phyloP scores from a whole-genome alignment of 2,888 invertebrate genomes.

The Pheosia gnoma region DNA sequence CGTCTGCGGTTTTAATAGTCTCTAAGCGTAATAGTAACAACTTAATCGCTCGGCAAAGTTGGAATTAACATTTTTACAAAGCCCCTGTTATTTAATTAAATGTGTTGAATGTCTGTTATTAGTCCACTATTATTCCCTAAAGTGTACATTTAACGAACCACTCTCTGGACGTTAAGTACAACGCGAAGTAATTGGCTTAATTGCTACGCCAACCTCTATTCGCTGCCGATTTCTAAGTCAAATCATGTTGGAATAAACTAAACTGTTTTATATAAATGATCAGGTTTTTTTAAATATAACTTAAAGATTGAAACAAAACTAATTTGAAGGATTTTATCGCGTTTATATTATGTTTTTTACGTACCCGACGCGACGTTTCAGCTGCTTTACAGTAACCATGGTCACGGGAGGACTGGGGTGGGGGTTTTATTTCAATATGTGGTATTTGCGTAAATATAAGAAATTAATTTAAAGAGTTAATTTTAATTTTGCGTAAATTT shows the following conservation, averaged over 20 bases:
- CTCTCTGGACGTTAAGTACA: conserved; percentile 37
- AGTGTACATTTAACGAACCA: conserved; percentile 29
- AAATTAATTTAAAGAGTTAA: no score
- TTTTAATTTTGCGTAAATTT: no score
- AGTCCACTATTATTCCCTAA: conserved; percentile 28
- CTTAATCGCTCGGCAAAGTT: neutral
- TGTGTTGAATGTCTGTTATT: conserved; percentile 25
- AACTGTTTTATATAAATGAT: neutral
- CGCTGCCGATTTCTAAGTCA: conserved; percentile 25
- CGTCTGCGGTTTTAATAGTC: neutral
- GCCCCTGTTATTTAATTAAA: conserved; percentile 25
- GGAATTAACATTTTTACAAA: conserved; percentile 15
- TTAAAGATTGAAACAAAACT: no score
- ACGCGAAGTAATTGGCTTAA: conserved; percentile 35
- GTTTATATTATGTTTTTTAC: no score
- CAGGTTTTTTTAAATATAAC: no score
- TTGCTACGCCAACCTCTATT: conserved; percentile 27
- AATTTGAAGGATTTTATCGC: no score
- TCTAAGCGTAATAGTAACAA: neutral
- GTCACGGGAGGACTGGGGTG: no score
- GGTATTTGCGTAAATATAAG: no score
- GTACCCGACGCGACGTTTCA: no score
- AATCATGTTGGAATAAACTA: conserved; percentile 30
- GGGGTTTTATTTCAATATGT: no score
- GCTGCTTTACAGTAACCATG: no score